A percentile compares a stretch with the other conserved stretches of the same genome.
These are phyloP conservation scores for Misgurnus anguillicaudatus DNA, from an alignment of 2,113 vertebrate genomes.

Conservation along the genomic window DNA sequence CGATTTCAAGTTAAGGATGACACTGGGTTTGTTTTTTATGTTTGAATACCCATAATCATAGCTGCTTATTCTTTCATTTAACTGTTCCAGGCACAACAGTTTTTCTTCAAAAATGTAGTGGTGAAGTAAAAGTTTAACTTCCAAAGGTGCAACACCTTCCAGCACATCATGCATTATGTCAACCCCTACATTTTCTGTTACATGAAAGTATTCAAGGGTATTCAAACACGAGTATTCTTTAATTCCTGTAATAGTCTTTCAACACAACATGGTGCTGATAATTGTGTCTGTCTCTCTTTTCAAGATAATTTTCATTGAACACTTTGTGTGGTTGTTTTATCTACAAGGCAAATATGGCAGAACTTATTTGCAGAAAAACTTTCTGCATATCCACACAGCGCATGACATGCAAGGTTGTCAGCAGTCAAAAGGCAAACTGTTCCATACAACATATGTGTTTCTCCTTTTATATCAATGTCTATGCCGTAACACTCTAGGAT, in stretches of 20 bases:
- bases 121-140: conserved; percentile 13
- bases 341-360: conserved; percentile 25
- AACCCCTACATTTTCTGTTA: conserved; percentile 1
- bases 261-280: conserved; percentile 25
- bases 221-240: conserved; percentile 23
- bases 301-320: conserved; percentile 21
- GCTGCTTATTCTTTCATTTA: not conserved
- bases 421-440: conserved; percentile 26
- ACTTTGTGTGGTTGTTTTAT: not conserved
- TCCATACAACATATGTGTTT: not conserved
- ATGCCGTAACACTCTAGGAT: conserved; percentile 12
- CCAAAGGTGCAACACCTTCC: conserved; percentile 27
- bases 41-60: conserved; percentile 1
- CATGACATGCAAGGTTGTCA: conserved; percentile 33
- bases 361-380: conserved; percentile 30
- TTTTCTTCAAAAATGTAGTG: conserved; percentile 12
- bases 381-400: conserved; percentile 18
- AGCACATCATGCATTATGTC: conserved; percentile 35
- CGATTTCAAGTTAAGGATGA: conserved; percentile 11
- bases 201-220: not conserved
- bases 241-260: not conserved
- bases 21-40: conserved; percentile 9
- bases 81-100: not conserved
- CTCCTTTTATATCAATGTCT: conserved; percentile 13
- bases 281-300: conserved; percentile 16